phyloP scores from a whole-genome alignment of 2,888 invertebrate species.

The Cosmorhoe ocellata region DNA sequence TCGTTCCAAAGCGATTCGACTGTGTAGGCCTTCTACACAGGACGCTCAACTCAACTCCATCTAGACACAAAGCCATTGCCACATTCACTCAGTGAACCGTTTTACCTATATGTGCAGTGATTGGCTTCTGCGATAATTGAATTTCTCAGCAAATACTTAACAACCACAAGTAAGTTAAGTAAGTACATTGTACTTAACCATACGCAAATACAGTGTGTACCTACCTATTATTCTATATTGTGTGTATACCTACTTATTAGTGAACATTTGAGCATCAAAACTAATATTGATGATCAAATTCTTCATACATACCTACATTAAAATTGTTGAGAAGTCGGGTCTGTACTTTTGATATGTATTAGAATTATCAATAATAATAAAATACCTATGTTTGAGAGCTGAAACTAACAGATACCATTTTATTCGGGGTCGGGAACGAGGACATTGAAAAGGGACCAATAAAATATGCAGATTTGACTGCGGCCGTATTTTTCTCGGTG shows the following conservation, averaged over 20 bases:
- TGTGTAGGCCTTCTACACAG: slow-evolving; percentile 54
- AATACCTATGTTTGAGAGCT: slow-evolving; percentile 32
- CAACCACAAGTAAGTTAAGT: too few relatives aligned
- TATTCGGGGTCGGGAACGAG: slow-evolving; percentile 55
- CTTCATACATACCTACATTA: too few relatives aligned
- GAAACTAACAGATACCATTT: slow-evolving; percentile 50
- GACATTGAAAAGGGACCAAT: slow-evolving; percentile 75
- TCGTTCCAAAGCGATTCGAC: slow-evolving; percentile 54
- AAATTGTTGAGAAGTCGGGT: too few relatives aligned
- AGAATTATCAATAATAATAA: slow-evolving; percentile 1
- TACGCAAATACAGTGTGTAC: too few relatives aligned
- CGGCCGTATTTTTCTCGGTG: slow-evolving; percentile 81
- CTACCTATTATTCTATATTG: too few relatives aligned
- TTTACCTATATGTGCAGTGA: slow-evolving; percentile 49
- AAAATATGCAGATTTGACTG: slow-evolving; percentile 82
- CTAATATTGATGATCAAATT: too few relatives aligned
- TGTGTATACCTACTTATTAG: too few relatives aligned
- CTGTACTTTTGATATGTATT: too few relatives aligned
- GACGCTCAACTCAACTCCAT: slow-evolving; percentile 45
- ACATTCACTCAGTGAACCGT: slow-evolving; percentile 37
- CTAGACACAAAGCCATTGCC: slow-evolving; percentile 48
- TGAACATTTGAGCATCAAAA: too few relatives aligned
- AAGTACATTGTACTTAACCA: too few relatives aligned
- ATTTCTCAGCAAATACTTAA: slow-evolving; percentile 46
- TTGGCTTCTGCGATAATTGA: slow-evolving; percentile 57